Conservation (phyloP, 2,797 vertebrate species). For the Echeneis naucrates region DNA sequence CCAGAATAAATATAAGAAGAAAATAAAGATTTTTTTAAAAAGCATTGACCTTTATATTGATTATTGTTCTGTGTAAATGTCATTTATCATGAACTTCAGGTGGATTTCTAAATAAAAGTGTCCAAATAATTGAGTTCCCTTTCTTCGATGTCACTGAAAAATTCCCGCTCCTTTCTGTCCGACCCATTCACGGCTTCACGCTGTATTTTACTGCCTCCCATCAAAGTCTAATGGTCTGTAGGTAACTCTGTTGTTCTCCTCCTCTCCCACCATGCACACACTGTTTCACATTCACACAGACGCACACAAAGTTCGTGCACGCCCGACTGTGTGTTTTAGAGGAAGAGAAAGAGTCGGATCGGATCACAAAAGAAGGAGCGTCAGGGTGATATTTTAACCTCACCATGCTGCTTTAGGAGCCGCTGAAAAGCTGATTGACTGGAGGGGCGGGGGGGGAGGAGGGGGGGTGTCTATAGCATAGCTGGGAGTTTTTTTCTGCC, state of each 20-base stretch:
- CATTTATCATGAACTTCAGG: no score
- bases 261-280: conserved; percentile 5
- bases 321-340: conserved; percentile 21
- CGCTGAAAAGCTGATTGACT: conserved; percentile 76
- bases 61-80: neutral
- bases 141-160: conserved; percentile 22
- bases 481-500: conserved; percentile 32
- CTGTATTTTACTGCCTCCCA: conserved; percentile 79
- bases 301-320: neutral
- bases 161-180: conserved; percentile 24
- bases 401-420: conserved; percentile 63
- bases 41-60: neutral
- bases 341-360: conserved; percentile 47
- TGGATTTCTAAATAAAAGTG: neutral
- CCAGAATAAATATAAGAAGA: no score
- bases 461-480: conserved; percentile 39
- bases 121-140: conserved; percentile 11
- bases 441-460: neutral
- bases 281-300: conserved; percentile 10
- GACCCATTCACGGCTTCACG: conserved; percentile 76
- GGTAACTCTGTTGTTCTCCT: conserved; percentile 80
- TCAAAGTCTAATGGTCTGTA: conserved; percentile 82
- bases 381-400: conserved; percentile 79
- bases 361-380: conserved; percentile 63
- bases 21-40: no score